Evolutionary conservation across 2,113 vertebrate species (phyloP).

Genomic region (Hyaena hyaena): DNA sequence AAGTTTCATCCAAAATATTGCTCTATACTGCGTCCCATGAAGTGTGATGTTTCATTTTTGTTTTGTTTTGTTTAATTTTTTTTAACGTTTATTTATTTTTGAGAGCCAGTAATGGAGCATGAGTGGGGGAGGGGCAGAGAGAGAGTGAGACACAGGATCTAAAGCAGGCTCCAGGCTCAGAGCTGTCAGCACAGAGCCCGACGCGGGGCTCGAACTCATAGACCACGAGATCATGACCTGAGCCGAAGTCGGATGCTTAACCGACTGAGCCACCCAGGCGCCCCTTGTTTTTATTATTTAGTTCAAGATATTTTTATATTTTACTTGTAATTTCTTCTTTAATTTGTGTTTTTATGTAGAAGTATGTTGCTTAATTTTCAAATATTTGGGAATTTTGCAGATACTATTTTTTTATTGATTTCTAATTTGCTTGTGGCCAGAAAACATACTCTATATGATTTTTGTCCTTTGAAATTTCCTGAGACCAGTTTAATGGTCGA

Average conservation of each 20-base stretch:
- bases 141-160: too few species aligned
- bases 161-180: too few species aligned
- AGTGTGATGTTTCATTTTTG: slow-evolving; percentile 1
- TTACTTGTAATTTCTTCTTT: slow-evolving; percentile 30
- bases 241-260: too few species aligned
- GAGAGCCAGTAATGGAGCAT: too few species aligned
- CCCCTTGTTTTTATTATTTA: background rate
- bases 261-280: too few species aligned
- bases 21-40: background rate
- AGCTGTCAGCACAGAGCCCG: too few species aligned
- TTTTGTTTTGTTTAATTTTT: background rate
- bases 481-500: background rate
- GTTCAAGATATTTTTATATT: slow-evolving; percentile 39
- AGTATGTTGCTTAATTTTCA: slow-evolving; percentile 37
- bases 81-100: too few species aligned
- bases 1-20: background rate
- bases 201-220: too few species aligned
- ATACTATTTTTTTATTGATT: background rate
- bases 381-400: slow-evolving; percentile 14
- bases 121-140: too few species aligned
- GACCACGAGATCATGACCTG: too few species aligned
- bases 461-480: slow-evolving; percentile 27
- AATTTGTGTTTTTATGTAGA: background rate
- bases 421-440: background rate
- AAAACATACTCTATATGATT: background rate